phyloP scores from a whole-genome alignment of 2,797 vertebrate genomes.

The Sebastes taczanowskii region DNA sequence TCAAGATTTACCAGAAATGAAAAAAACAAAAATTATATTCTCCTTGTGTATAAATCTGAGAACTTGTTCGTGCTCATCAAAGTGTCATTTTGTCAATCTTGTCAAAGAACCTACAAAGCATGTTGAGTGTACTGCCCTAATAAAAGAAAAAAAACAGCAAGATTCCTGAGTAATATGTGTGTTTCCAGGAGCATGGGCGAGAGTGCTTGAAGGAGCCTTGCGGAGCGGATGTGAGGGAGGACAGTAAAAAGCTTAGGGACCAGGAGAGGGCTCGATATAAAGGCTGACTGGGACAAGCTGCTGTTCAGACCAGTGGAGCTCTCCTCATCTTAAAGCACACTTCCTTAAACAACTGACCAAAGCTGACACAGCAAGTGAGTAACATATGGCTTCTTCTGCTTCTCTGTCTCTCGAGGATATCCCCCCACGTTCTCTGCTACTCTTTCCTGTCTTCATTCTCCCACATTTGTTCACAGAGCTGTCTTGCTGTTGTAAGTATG shows the following conservation, averaged over 20 bases:
- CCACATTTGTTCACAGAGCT: neutral
- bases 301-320: conserved; percentile 47
- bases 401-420: neutral
- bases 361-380: conserved; percentile 67
- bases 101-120: neutral
- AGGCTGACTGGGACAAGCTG: conserved; percentile 49
- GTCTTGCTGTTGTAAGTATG: conserved; percentile 16
- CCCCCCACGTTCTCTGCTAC: neutral
- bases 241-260: conserved; percentile 56
- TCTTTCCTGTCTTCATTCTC: neutral
- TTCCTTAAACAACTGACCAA: conserved; percentile 40
- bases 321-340: conserved; percentile 57
- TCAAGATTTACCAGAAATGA: too few species aligned
- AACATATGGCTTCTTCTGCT: conserved; percentile 13
- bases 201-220: conserved; percentile 55
- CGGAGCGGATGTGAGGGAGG: conserved; percentile 71
- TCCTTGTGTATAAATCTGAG: too few species aligned
- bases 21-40: too few species aligned
- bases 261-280: conserved; percentile 71
- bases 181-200: conserved; percentile 68
- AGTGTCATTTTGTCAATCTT: conserved; percentile 1
- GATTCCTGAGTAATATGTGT: conserved; percentile 57
- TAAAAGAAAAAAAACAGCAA: conserved; percentile 27
- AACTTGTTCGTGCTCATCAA: neutral
- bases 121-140: conserved; percentile 13